These are phyloP conservation scores for Psophia crepitans DNA, from an alignment of 2,113 vertebrate species.

Conservation along the genomic window DNA sequence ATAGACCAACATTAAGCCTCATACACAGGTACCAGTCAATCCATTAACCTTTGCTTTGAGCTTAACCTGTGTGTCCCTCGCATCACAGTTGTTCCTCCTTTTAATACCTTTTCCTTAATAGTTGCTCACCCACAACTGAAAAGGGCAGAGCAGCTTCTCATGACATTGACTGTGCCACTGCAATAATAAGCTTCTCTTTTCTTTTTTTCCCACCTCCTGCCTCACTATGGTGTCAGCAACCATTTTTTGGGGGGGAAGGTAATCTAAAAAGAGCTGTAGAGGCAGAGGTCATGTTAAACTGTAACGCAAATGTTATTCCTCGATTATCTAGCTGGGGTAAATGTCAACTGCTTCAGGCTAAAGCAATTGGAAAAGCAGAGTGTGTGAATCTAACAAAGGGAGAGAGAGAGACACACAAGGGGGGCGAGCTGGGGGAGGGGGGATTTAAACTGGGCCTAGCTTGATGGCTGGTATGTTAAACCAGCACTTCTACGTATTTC, in stretches of 20 bases:
- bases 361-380: conserved; percentile 77
- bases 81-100: conserved; percentile 76
- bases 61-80: conserved; percentile 78
- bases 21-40: conserved; percentile 94
- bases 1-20: conserved; percentile 79
- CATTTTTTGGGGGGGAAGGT: conserved; percentile 77
- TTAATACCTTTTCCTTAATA: conserved; percentile 90
- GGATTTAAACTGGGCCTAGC: conserved; percentile 45
- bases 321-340: conserved; percentile 93
- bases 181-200: conserved; percentile 86
- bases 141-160: conserved; percentile 86
- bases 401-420: not conserved
- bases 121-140: conserved; percentile 84
- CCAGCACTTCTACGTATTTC: conserved; percentile 30
- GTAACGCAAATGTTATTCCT: conserved; percentile 97
- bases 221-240: conserved; percentile 81
- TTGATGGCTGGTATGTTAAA: conserved; percentile 69
- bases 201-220: conserved; percentile 60
- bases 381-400: conserved; percentile 63
- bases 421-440: not conserved
- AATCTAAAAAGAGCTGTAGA: conserved; percentile 91
- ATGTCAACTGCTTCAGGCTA: conserved; percentile 92
- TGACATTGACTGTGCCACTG: conserved; percentile 86
- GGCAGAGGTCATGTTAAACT: conserved; percentile 95
- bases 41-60: conserved; percentile 98